Evolutionary conservation across 2,113 vertebrate genomes (phyloP), one percentile per base, ranked within the genome.

Genomic region (Dicrurus megarhynchus): DNA sequence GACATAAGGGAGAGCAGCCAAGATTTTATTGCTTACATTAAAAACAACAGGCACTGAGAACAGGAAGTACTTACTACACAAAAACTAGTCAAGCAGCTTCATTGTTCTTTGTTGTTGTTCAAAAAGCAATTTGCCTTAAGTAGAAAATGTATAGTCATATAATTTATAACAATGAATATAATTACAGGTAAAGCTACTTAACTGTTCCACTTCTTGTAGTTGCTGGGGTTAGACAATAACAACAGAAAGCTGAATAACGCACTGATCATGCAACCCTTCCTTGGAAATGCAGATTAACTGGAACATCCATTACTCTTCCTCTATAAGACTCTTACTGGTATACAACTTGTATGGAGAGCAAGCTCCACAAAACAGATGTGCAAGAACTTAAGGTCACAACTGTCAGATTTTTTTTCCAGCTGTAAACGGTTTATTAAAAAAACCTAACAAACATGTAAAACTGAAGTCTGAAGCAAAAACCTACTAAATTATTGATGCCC

Each of bases 21-120:
- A 92, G 69, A 67, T 65, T 84, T 90, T 90, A 93, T 47, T 96
- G 93, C 63, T 94, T 83, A 47, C 44, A 81, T 90, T 60, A 77
- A 77, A 91, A 96, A 91, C 42, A 93, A 90, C 9, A 74, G 27
- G 49, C 73, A 79, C 9, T 0, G 24, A 87, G 28, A 86, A 39
- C 76, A 81, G 85, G 87, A 94, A 95, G 88, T 24, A 23, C 63
- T 92, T 77, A 83, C 19, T 57, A 47, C 32, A 80, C 28, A 90
- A 84, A 90, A 92, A 41, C 68, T 60, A 78, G 47, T 42, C 41
- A 60, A 87, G 46, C 49, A 59, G 78, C 73, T 95, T 89, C 37
- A 6, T 11, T 41, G 8, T 20, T 65, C 16, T 79, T 89, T 71
- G 26, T 19, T 71, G 27, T 11, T 92, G 33, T 42, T 80, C 80